Base-by-base conservation (phyloP, 2,888 invertebrate species). In the Theretra japonica region DNA sequence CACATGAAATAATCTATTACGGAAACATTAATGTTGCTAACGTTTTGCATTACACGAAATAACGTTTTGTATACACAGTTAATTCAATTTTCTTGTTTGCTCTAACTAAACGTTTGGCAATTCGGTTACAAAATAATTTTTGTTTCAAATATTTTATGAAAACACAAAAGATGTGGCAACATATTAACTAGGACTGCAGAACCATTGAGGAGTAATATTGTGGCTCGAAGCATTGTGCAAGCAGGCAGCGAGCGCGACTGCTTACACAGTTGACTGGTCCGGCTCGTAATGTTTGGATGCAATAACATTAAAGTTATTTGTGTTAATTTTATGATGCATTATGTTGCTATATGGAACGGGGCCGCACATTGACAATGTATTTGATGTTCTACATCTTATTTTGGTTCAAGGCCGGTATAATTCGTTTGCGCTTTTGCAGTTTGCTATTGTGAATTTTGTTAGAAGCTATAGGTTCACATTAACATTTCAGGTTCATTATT, bases 131-230 rank as follows among this genome's bases (percentile, higher is more conserved):
- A 19, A 25, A 59, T 59, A 25, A 17, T 17, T 60, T 28, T 30
- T 30, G 74, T 74, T 72, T 74, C 76, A 81, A 77, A 75, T 78
- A 79, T 76, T 79, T 76, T 76, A 41, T 33, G 33, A 21, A 41
- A 65, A 41, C 65, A 65, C 65, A 83, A 77, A 80, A 78, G 80
- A 80, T 81, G 80, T 75, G 83, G 80, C 80, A 82, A 83, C 82
- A 80, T 79, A 77, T 78, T 77, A 81, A 84, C 81, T 80, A 90
- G 88, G 89, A 83, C 78, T 77, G 75, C 83, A 90, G 83, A 74
- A 79, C 68, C 71, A 72, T 72, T 72, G 74, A 82, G 79, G 78
- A 83, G 86, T 70, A 58, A 57, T 41, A 41, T 58, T 33, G 69
- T 58, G 74, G 75, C 75, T 73, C 75, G 76, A 70, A 62, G 75